These are phyloP conservation scores for Eupsittula cactorum DNA, from an alignment of 2,113 vertebrate species.

Conservation along the genomic window DNA sequence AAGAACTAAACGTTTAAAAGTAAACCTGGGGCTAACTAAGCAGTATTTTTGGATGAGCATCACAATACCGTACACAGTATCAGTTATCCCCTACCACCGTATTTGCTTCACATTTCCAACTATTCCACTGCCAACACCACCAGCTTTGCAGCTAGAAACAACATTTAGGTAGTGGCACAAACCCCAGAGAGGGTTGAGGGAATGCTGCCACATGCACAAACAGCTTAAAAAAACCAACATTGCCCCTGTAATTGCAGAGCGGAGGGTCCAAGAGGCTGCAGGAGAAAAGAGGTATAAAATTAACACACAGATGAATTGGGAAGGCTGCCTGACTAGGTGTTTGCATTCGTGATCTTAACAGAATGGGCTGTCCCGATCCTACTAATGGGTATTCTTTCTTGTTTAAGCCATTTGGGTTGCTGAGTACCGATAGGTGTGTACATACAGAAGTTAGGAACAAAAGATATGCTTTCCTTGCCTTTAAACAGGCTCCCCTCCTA, in stretches of 20 bases:
- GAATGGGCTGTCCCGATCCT: not conserved
- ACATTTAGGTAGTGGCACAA: not conserved
- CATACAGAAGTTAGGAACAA: not conserved
- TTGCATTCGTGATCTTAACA: not conserved
- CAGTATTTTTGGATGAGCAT: not conserved
- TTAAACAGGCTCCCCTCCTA: not conserved
- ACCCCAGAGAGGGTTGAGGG: not conserved
- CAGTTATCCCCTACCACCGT: not conserved
- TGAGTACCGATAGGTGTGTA: not conserved
- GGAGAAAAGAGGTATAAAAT: not conserved
- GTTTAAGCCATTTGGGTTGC: constrained; percentile 14
- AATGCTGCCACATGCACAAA: not conserved
- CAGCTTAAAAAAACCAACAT: not conserved
- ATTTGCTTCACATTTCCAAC: not conserved
- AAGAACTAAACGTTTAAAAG: constrained; percentile 23
- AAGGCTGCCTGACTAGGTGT: not conserved
- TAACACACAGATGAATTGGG: not conserved
- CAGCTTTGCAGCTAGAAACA: not conserved
- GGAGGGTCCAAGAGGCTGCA: not conserved
- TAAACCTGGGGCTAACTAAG: constrained; percentile 31
- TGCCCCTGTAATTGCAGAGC: not conserved
- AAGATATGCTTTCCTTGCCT: not conserved
- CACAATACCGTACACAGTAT: not conserved
- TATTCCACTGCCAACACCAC: not conserved
- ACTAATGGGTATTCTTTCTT: not conserved